These are phyloP conservation scores for Liolophura sinensis DNA, from an alignment of 1,140 invertebrate genomes.

Conservation along the genomic window DNA sequence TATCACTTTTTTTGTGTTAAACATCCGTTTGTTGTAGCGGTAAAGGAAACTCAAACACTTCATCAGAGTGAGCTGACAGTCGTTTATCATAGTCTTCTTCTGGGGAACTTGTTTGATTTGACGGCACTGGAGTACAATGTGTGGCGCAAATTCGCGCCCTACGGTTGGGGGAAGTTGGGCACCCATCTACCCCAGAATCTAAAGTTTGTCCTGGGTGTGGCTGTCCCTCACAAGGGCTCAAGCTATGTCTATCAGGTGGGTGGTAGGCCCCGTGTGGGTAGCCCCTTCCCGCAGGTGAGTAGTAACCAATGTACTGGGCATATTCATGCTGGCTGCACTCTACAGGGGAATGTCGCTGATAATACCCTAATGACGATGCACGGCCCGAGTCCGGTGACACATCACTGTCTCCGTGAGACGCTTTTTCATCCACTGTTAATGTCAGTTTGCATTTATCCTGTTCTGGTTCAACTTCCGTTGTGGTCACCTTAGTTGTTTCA, in stretches of 20 bases:
- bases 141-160: too few species aligned
- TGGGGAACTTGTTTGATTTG: too few species aligned
- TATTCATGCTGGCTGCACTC: slow-evolving; percentile 39
- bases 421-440: not conserved
- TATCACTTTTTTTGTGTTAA: too few species aligned
- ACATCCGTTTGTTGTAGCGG: too few species aligned
- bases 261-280: slow-evolving; percentile 42
- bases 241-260: slow-evolving; percentile 14
- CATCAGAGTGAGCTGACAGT: too few species aligned
- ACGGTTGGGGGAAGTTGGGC: too few species aligned
- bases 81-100: too few species aligned
- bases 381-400: not conserved
- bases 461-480: not conserved
- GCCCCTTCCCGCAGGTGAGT: slow-evolving; percentile 37
- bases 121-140: too few species aligned
- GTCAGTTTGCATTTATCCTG: not conserved
- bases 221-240: too few species aligned
- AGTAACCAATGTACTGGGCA: slow-evolving; percentile 32
- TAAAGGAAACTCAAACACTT: too few species aligned
- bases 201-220: too few species aligned
- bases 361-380: not conserved
- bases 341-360: slow-evolving; percentile 29
- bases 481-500: not conserved
- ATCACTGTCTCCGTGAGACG: not conserved
- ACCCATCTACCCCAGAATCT: too few species aligned